Evolutionary conservation across 1,140 invertebrate species (phyloP).

Genomic region (Periplaneta americana): DNA sequence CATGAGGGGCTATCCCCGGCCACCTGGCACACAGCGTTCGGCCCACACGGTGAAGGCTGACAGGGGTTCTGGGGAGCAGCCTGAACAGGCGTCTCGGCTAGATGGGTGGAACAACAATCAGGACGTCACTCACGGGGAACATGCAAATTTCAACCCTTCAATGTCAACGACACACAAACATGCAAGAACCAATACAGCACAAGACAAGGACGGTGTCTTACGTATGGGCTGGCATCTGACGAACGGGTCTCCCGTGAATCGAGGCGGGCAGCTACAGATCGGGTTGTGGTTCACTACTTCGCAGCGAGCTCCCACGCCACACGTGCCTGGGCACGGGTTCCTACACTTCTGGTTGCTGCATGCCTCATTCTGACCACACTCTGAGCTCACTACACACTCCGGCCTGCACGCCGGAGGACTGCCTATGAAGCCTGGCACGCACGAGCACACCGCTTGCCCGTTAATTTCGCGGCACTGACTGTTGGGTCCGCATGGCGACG

Average conservation of each 20-base stretch:
- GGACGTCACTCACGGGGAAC: constrained; percentile 36
- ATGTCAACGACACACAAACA: background rate
- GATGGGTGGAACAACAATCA: constrained; percentile 24
- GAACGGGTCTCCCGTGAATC: constrained; percentile 53
- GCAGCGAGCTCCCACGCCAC: constrained; percentile 57
- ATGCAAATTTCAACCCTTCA: background rate
- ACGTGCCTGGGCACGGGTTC: constrained; percentile 62
- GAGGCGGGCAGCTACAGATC: constrained; percentile 54
- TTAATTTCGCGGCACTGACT: constrained; percentile 50
- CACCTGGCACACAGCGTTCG: constrained; percentile 52
- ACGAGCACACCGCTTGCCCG: constrained; percentile 54
- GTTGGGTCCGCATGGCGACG: constrained; percentile 65
- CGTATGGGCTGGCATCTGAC: constrained; percentile 25
- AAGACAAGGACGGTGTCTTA: background rate
- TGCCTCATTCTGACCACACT: constrained; percentile 54
- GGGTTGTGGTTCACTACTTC: constrained; percentile 57
- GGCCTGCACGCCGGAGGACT: constrained; percentile 57
- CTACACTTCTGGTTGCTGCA: constrained; percentile 63
- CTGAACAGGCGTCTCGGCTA: constrained; percentile 24
- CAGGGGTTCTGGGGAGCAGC: constrained; percentile 40
- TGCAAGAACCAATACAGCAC: background rate
- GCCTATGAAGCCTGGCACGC: constrained; percentile 53
- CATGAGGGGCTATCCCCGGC: constrained; percentile 30
- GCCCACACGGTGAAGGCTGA: constrained; percentile 48
- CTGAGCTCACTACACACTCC: constrained; percentile 59